Evolutionary conservation across 2,888 invertebrate genomes (phyloP), one percentile per base, ranked within the genome.

Genomic region (Stenotaenia linearis): DNA sequence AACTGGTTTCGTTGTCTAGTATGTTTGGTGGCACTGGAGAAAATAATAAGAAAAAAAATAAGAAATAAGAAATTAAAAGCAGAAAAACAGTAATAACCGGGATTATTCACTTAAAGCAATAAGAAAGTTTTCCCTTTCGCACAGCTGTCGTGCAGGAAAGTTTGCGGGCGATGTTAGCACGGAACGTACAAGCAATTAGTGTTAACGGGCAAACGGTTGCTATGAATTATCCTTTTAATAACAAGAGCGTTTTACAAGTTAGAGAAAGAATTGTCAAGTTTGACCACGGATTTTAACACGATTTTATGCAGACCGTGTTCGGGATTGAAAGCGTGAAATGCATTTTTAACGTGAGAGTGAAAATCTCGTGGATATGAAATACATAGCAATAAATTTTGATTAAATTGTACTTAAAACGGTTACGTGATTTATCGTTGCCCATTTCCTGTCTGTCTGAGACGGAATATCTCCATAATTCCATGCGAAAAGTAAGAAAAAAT

Each of bases 1-100:
- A 92, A 84, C 95, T 95, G 25, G 95, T 95, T 88, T 94, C 93
- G 83, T 92, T 92, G 86, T 94, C 93, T 80, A 95, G 90, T 83
- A 97, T 96, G 84, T 92, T 90, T 28, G 97, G 97, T 50, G 96
- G 96, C 81, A 96, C 96, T 96, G 89, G 25, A 75, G 15, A 32
- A 32, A 32, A 75, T 21, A 75, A 75, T n/a, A 28, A 28, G 10
- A 69, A 21, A 69, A 18, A 6, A 18, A 69, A 12, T 74, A 74
- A 23, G 23, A 32, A 30, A 74, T 25, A n/a, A 50, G 18, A 50
- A 50, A 50, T 15, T 50, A 50, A 6, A n/a, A 50, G 18, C 2
- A 50, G n/a, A 50, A n/a, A 21, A 18, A 21, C 21, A 50, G 18
- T 50, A 50, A 50, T 50, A 50, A 7, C 50, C 6, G 50, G 7